phyloP scores from a whole-genome alignment of 2,797 vertebrate genomes.

The Picus viridis region DNA sequence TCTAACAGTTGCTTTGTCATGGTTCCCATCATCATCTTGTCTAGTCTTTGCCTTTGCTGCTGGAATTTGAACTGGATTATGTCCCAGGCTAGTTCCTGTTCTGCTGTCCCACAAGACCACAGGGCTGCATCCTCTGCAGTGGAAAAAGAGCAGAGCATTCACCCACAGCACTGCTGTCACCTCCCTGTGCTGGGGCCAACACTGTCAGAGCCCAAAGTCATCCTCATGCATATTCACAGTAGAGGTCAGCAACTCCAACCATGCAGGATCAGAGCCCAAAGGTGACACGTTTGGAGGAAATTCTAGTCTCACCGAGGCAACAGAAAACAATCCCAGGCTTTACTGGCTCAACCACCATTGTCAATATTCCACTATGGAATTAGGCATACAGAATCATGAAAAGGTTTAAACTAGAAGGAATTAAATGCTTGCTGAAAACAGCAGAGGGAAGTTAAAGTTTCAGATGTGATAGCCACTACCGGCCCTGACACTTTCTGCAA shows the following conservation, averaged over 20 bases:
- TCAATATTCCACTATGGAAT: neutral
- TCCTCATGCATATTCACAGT: rapidly evolving
- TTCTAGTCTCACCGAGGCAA: neutral
- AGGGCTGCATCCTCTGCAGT: neutral
- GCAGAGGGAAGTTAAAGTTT: conserved; percentile 23
- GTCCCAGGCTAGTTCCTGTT: neutral
- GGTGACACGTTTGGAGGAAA: neutral
- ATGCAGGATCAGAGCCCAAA: neutral
- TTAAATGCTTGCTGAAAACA: neutral
- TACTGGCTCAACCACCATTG: neutral
- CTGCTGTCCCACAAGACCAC: neutral
- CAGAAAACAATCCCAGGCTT: neutral
- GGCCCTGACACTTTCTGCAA: neutral
- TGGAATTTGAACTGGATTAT: neutral
- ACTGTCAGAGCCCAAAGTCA: neutral
- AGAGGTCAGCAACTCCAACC: neutral
- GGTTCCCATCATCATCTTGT: neutral
- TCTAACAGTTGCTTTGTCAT: neutral
- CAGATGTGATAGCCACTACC: conserved; percentile 4
- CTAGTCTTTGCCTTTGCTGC: neutral
- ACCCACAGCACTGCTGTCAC: neutral
- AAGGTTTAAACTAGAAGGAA: neutral
- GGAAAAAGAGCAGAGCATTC: neutral
- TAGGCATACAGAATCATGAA: neutral
- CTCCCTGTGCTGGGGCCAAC: rapidly evolving